Percentiles rank a stretch among this genome's conserved stretches.
Evolutionary conservation across 2,113 vertebrate genomes (phyloP).

Genomic region (Equus przewalskii): DNA sequence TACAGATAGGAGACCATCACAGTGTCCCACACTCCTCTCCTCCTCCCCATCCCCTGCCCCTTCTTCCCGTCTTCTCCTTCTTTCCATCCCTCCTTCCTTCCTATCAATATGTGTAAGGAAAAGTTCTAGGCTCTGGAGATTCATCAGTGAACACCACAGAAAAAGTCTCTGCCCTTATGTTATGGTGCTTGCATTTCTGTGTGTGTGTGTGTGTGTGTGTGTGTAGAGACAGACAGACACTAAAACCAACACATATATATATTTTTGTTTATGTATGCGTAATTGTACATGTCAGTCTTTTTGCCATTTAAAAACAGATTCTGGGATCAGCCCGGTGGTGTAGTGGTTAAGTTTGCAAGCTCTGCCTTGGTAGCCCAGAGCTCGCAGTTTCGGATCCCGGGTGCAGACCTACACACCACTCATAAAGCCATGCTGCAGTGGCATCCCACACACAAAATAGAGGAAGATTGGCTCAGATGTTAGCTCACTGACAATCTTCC

Average conservation of each 20-base stretch:
- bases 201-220: not conserved
- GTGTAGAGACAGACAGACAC: not conserved
- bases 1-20: not conserved
- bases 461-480: too few species aligned
- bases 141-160: not conserved
- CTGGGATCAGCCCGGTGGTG: not conserved
- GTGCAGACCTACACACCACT: too few species aligned
- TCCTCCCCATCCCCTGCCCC: rapidly evolving
- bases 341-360: too few species aligned
- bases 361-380: too few species aligned
- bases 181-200: not conserved
- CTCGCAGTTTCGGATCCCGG: too few species aligned
- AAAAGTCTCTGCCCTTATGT: not conserved
- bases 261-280: constrained; percentile 4
- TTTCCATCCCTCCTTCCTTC: not conserved
- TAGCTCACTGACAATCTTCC: too few species aligned
- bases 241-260: not conserved
- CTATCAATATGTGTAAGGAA: not conserved
- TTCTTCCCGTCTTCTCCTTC: not conserved
- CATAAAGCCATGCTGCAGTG: too few species aligned
- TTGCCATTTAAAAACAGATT: not conserved
- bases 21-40: not conserved
- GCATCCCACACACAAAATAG: too few species aligned
- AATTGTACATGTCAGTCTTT: not conserved
- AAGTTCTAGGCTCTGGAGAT: not conserved